These are phyloP conservation scores for Lanistes nyassanus DNA, from an alignment of 1,140 invertebrate genomes.

Conservation along the genomic window DNA sequence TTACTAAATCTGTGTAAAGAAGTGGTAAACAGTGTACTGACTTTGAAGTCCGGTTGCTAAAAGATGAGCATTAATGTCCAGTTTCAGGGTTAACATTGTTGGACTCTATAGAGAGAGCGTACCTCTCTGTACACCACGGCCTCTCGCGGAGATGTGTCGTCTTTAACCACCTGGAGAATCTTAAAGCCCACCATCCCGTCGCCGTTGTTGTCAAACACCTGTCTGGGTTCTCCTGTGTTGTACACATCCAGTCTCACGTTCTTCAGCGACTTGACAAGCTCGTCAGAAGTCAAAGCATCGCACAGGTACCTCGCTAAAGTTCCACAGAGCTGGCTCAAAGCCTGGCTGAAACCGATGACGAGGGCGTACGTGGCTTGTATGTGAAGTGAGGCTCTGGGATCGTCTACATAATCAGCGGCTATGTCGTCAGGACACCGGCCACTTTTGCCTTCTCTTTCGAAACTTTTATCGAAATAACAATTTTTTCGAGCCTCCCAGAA, in stretches of 20 bases:
- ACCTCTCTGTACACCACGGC: background rate
- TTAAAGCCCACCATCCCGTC: conserved; percentile 24
- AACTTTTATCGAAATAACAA: conserved; percentile 20
- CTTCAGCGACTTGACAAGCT: conserved; percentile 3
- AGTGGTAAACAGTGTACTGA: no score
- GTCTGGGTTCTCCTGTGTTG: background rate
- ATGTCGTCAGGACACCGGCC: background rate
- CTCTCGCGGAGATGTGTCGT: background rate
- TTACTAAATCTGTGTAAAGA: no score
- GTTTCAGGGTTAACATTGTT: no score
- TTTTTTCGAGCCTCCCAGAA: conserved; percentile 18
- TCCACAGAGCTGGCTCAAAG: background rate
- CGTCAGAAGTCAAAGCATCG: background rate
- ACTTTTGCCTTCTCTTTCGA: conserved; percentile 10
- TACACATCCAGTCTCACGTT: conserved; percentile 20
- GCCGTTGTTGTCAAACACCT: conserved; percentile 18
- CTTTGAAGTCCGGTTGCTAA: no score
- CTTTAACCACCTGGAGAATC: background rate
- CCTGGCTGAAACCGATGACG: background rate
- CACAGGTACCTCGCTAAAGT: background rate
- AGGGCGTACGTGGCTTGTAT: conserved; percentile 9
- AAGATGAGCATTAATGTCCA: no score
- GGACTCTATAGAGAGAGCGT: background rate
- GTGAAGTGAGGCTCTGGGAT: conserved; percentile 12
- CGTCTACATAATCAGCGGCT: background rate